A percentile compares a stretch with the other conserved stretches of the same genome.
Conservation (phyloP, 2,113 vertebrate species). For the Ageneiosus marmoratus region DNA sequence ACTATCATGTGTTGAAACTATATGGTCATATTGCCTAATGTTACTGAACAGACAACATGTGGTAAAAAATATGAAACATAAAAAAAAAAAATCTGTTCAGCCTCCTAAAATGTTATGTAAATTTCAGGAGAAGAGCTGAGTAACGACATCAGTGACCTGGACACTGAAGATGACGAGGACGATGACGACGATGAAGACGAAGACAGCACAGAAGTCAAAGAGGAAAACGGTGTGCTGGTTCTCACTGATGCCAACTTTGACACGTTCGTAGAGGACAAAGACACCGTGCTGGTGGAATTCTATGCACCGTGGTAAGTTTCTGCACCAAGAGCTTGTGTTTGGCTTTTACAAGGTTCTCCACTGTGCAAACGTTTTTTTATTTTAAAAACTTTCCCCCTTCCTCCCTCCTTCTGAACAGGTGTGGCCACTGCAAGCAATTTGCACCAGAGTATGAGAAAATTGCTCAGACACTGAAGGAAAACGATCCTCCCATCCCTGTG, state of each 20-base stretch:
- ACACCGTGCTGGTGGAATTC: slow-evolving; percentile 92
- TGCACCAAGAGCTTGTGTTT: not conserved
- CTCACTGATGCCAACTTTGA: slow-evolving; percentile 88
- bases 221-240: slow-evolving; percentile 90
- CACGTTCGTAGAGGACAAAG: slow-evolving; percentile 85
- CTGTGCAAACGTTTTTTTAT: slow-evolving; percentile 14
- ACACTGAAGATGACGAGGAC: slow-evolving; percentile 53
- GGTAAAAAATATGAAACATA: not conserved
- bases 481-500: slow-evolving; percentile 88
- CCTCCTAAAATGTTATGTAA: not conserved
- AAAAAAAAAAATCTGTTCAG: not conserved
- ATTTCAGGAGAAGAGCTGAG: slow-evolving; percentile 45
- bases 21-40: not conserved
- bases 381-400: too few species aligned
- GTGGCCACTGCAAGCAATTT: slow-evolving; percentile 96
- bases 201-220: slow-evolving; percentile 80
- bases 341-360: not conserved
- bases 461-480: slow-evolving; percentile 83
- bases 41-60: not conserved
- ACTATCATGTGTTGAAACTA: not conserved
- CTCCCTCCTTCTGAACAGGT: slow-evolving; percentile 73
- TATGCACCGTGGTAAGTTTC: slow-evolving; percentile 89
- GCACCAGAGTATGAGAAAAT: slow-evolving; percentile 94
- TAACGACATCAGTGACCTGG: slow-evolving; percentile 52
- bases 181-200: slow-evolving; percentile 69